Evolutionary conservation across 2,113 vertebrate species (phyloP), one percentile per base, ranked within the genome.

Genomic region (Myotis davidii): DNA sequence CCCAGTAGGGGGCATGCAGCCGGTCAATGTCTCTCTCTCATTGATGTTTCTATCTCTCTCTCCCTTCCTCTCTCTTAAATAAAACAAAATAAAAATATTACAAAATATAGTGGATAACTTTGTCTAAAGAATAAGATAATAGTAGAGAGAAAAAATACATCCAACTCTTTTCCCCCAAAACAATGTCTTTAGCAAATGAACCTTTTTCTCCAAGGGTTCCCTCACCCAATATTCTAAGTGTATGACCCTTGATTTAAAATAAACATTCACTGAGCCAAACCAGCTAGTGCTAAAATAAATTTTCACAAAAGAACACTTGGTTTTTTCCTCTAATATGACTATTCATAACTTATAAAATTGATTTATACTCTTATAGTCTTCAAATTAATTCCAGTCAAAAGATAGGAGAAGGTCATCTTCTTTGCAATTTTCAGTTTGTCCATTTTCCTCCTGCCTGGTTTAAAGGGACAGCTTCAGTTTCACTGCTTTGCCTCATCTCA

Each of bases 281-380:
- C 10, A 45, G 45, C 45, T 45, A 45, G 45, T 11, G 10, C 45
- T 45, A 45, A 45, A 45, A 45, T 45, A 45, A 45, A 45, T 10
- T 78, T 90, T 90, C 23, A 76, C 88, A 89, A 4, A 74, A 82
- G 90, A 91, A 84, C 45, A 86, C 92, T 92, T 96, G 61, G 90
- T 78, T 90, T 90, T 18, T 18, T 8, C 5, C 64, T 88, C 32
- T 21, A 82, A 79, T 79, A 18, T 95, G 88, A 94, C 91, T 95
- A 92, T 96, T 94, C 37, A 91, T 94, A 97, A 95, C 88, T 42
- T 92, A 70, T 96, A 91, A 96, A 78, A 94, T 96, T 95, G 95
- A 96, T 91, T 88, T 91, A 82, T 92, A 50, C 61, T 94, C 88
- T 37, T 89, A 85, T 0, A 79, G 88, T 69, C 64, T 96, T 91